Evolutionary conservation across 2,797 vertebrate genomes (phyloP).

Genomic region (Borostomias antarcticus): DNA sequence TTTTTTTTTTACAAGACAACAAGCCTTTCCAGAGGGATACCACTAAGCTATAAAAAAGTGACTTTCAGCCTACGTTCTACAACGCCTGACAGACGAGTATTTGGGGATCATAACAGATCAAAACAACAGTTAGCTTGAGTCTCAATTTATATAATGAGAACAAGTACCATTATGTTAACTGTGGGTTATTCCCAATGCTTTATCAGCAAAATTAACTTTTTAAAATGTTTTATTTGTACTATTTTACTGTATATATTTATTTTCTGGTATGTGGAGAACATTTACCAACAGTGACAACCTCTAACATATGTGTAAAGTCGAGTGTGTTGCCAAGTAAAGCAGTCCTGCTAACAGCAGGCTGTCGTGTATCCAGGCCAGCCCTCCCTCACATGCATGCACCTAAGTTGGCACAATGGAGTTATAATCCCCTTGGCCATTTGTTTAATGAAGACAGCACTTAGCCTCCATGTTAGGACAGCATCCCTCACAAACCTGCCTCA

Average conservation of each 20-base stretch:
- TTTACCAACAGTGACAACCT: background rate
- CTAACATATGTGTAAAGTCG: background rate
- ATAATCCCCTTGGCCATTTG: background rate
- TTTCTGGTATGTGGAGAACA: no score
- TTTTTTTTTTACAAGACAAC: slow-evolving; percentile 66
- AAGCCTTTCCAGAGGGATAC: slow-evolving; percentile 68
- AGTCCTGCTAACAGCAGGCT: background rate
- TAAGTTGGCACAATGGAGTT: background rate
- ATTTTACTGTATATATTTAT: no score
- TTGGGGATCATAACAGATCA: background rate
- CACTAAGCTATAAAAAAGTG: slow-evolving; percentile 73
- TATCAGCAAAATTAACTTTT: background rate
- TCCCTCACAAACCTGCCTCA: no score
- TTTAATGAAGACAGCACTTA: background rate
- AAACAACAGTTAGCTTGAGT: no score
- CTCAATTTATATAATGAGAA: no score
- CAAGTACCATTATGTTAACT: background rate
- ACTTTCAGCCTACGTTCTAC: no score
- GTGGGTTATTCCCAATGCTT: background rate
- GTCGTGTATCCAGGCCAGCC: no score
- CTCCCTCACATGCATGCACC: background rate
- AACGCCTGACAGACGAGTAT: slow-evolving; percentile 12
- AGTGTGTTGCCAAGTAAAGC: background rate
- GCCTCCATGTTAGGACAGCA: background rate
- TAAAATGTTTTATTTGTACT: no score